Conservation (phyloP, 2,113 vertebrate genomes). For the Mus pahari region DNA sequence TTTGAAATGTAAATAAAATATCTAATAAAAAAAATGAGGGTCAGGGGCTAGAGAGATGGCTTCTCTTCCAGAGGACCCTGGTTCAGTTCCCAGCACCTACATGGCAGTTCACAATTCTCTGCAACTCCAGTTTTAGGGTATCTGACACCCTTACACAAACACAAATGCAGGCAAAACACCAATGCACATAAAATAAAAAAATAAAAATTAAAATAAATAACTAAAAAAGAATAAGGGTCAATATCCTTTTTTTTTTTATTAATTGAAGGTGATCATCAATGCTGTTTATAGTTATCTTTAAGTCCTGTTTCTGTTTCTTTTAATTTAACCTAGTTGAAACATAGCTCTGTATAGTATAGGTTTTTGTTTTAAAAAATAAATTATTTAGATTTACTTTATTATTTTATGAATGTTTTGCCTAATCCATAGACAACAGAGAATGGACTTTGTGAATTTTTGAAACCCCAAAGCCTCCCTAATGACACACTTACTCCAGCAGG, state of each 20-base stretch:
- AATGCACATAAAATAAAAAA: no score
- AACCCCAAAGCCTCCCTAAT: background rate
- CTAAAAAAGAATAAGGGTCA: no score
- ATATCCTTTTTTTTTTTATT: no score
- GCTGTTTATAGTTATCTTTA: background rate
- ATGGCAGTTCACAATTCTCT: no score
- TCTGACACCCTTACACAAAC: no score
- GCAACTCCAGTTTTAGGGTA: no score
- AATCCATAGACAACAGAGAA: background rate
- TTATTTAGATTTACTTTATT: background rate
- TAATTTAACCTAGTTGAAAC: slow-evolving; percentile 27
- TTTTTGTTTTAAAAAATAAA: background rate
- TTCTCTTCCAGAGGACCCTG: no score
- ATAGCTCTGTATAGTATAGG: background rate
- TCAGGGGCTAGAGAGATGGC: no score
- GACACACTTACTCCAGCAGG: background rate
- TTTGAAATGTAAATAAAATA: no score
- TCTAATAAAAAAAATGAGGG: background rate
- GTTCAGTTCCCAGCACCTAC: no score
- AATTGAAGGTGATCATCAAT: background rate
- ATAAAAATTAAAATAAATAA: no score
- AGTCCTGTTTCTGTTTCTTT: background rate
- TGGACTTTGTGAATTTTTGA: background rate
- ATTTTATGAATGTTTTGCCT: background rate
- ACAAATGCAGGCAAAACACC: no score